Percentiles rank a stretch among this genome's conserved stretches.
Conservation (phyloP, 2,888 invertebrate genomes). For the Ashinkailepas kermadecensis region DNA sequence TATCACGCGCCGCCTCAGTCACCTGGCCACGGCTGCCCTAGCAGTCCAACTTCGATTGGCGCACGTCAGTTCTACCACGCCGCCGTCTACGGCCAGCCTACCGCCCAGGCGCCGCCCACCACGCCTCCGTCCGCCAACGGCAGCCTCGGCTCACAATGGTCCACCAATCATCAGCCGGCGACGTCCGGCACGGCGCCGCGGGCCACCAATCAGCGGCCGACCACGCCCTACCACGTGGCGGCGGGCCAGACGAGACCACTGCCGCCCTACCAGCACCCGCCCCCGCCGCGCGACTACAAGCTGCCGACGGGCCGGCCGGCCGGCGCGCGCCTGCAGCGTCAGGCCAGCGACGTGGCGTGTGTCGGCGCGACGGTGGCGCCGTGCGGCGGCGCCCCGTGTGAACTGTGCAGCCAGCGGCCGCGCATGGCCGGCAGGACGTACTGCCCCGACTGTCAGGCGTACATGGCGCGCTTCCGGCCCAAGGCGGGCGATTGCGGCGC, state of each 20-base stretch:
- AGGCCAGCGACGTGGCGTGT: background rate
- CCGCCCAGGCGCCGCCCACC: background rate
- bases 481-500: conserved; percentile 37
- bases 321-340: conserved; percentile 24
- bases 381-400: conserved; percentile 48
- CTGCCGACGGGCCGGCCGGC: background rate
- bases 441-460: conserved; percentile 85
- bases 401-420: conserved; percentile 77
- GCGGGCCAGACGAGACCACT: conserved; percentile 32
- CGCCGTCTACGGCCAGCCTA: too few species aligned
- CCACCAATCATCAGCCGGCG: too few species aligned
- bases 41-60: too few species aligned
- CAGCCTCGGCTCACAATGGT: background rate
- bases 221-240: background rate
- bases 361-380: conserved; percentile 45
- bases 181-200: background rate
- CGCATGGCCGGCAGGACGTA: conserved; percentile 69
- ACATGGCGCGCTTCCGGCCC: conserved; percentile 75
- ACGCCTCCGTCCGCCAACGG: background rate
- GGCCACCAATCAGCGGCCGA: conserved; percentile 14
- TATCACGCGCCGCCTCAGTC: too few species aligned
- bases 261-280: conserved; percentile 57
- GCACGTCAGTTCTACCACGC: too few species aligned
- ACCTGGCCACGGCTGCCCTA: too few species aligned
- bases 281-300: conserved; percentile 46